Conservation (phyloP, 92 coral and sea anemone species). For the Epizoanthus ramosus region DNA sequence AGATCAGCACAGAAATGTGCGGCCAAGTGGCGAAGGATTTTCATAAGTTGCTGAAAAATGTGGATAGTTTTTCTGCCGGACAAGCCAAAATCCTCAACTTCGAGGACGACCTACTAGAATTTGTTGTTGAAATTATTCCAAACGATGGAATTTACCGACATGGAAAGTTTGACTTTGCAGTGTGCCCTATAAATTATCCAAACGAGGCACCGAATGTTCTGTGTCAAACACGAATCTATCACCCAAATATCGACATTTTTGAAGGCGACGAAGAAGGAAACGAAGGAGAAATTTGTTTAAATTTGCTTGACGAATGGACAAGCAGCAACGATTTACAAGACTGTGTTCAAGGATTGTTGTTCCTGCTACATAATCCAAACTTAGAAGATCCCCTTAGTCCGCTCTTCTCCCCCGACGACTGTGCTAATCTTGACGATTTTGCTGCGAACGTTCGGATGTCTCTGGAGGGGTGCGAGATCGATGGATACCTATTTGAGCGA, state of each 20-base stretch:
- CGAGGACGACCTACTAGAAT: conserved; percentile 68
- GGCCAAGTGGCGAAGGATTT: conserved; percentile 76
- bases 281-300: conserved; percentile 69
- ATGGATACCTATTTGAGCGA: conserved; percentile 64
- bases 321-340: conserved; percentile 78
- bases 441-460: conserved; percentile 68
- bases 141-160: conserved; percentile 81
- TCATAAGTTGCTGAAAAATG: conserved; percentile 76
- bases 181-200: conserved; percentile 65
- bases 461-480: conserved; percentile 78
- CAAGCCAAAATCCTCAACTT: conserved; percentile 75
- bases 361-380: conserved; percentile 83
- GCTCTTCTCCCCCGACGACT: conserved; percentile 53
- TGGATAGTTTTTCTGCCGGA: conserved; percentile 78
- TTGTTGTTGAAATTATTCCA: conserved; percentile 77
- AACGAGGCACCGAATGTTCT: conserved; percentile 60
- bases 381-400: conserved; percentile 84
- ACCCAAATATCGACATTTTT: conserved; percentile 80
- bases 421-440: conserved; percentile 46
- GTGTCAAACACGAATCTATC: conserved; percentile 73
- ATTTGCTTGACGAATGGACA: conserved; percentile 92
- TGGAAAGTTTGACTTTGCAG: conserved; percentile 75
- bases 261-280: conserved; percentile 17
- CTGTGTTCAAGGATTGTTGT: conserved; percentile 89
- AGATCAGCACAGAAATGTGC: conserved; percentile 41